phyloP scores from a whole-genome alignment of 2,888 invertebrate species.

The Pasiphila rectangulata region DNA sequence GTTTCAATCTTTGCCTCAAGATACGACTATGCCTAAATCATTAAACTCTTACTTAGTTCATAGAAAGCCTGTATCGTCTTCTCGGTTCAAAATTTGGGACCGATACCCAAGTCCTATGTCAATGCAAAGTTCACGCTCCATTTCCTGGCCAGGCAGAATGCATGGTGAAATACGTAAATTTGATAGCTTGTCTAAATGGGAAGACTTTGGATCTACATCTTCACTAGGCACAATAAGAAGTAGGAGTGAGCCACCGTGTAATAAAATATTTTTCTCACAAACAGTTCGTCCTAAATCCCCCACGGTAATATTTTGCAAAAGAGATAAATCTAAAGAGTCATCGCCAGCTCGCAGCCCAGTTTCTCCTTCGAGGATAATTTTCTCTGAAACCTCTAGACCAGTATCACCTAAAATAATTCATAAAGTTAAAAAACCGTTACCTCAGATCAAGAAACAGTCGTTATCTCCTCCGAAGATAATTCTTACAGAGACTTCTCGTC shows the following conservation, averaged over 20 bases:
- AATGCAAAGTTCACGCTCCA: constrained; percentile 80
- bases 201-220: constrained; percentile 68
- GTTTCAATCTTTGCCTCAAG: constrained; percentile 81
- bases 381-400: constrained; percentile 61
- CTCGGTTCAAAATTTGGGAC: constrained; percentile 86
- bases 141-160: constrained; percentile 82
- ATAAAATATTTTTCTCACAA: constrained; percentile 77
- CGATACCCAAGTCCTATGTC: constrained; percentile 70
- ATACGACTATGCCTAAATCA: constrained; percentile 78
- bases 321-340: constrained; percentile 41
- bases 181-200: constrained; percentile 65
- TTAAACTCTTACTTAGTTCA: constrained; percentile 84
- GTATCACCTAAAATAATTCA: constrained; percentile 57
- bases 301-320: constrained; percentile 61
- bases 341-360: constrained; percentile 37
- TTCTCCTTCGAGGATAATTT: constrained; percentile 58
- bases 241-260: constrained; percentile 82
- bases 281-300: constrained; percentile 72
- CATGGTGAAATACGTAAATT: constrained; percentile 74
- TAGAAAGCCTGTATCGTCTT: constrained; percentile 86
- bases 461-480: constrained; percentile 58
- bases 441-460: constrained; percentile 39
- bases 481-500: constrained; percentile 62
- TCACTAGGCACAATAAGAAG: constrained; percentile 80
- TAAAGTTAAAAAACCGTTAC: constrained; percentile 38